Evolutionary conservation across 2,113 vertebrate species (phyloP).

Genomic region (Tautogolabrus adspersus): DNA sequence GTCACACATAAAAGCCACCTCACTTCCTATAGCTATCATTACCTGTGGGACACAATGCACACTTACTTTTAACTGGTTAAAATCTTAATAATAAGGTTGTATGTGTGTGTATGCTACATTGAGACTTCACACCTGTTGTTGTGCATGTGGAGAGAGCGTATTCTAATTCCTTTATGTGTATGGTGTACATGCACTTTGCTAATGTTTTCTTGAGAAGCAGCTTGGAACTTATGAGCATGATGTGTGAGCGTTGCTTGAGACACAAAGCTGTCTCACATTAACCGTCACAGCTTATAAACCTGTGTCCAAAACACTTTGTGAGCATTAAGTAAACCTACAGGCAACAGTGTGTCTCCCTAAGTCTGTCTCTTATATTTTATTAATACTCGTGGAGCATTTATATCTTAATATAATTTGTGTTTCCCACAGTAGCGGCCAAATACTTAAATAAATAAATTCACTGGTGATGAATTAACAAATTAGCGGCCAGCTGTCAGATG

Average conservation of each 20-base stretch:
- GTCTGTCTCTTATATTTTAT: background rate
- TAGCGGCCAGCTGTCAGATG: constrained; percentile 62
- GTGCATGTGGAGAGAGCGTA: no score
- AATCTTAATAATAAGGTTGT: no score
- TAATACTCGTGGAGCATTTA: constrained; percentile 17
- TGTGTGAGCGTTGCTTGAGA: constrained; percentile 4
- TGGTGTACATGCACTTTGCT: background rate
- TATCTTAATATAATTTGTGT: constrained; percentile 45
- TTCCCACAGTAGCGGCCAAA: constrained; percentile 39
- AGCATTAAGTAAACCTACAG: constrained; percentile 9
- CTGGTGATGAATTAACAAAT: constrained; percentile 69
- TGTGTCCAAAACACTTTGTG: background rate
- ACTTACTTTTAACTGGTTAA: no score
- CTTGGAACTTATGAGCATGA: background rate
- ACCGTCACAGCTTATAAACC: constrained; percentile 31
- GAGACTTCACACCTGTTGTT: no score
- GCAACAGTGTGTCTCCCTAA: background rate
- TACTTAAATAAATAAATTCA: constrained; percentile 54
- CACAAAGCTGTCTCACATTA: background rate
- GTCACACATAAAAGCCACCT: no score
- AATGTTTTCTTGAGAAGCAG: background rate
- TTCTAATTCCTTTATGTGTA: no score
- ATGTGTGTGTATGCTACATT: no score
- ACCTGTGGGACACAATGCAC: no score
- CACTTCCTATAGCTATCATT: no score